Evolutionary conservation across 2,888 invertebrate genomes (phyloP).

Genomic region (Eupsilia transversa): DNA sequence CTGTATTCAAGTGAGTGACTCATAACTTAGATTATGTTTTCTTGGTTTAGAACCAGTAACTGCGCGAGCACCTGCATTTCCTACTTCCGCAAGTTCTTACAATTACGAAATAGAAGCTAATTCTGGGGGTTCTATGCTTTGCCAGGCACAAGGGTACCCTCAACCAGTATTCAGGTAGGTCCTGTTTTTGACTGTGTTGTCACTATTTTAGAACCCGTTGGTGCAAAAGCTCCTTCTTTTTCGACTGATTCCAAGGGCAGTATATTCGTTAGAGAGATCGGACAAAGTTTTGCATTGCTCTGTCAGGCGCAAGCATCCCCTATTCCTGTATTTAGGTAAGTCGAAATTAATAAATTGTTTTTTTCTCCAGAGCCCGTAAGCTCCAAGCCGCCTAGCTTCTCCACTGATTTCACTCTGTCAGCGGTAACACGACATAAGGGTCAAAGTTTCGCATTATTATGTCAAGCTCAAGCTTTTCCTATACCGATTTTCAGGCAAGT

Average conservation of each 20-base stretch:
- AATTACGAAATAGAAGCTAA: slow-evolving; percentile 84
- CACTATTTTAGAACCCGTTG: slow-evolving; percentile 90
- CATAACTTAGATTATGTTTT: slow-evolving; percentile 67
- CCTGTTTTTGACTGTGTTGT: slow-evolving; percentile 55
- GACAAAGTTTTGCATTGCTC: slow-evolving; percentile 91
- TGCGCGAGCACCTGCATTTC: slow-evolving; percentile 88
- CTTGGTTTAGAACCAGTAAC: slow-evolving; percentile 87
- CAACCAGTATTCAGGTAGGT: slow-evolving; percentile 93
- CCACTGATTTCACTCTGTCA: slow-evolving; percentile 91
- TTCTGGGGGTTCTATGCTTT: slow-evolving; percentile 87
- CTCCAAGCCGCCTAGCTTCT: slow-evolving; percentile 91
- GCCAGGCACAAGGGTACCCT: slow-evolving; percentile 91
- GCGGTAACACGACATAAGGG: slow-evolving; percentile 90
- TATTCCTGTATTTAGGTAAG: slow-evolving; percentile 92
- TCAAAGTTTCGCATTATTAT: slow-evolving; percentile 92
- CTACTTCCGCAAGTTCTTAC: slow-evolving; percentile 88
- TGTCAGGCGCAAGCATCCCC: slow-evolving; percentile 92
- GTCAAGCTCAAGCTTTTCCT: slow-evolving; percentile 93
- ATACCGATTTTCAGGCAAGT: slow-evolving; percentile 93
- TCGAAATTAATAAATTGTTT: slow-evolving; percentile 70
- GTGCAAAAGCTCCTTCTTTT: slow-evolving; percentile 91
- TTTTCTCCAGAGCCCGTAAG: slow-evolving; percentile 91
- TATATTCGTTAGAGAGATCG: slow-evolving; percentile 90
- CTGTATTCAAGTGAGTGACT: slow-evolving; percentile 92
- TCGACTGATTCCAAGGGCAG: slow-evolving; percentile 92